Percentiles rank a stretch among this genome's conserved stretches.
These are phyloP conservation scores for Papilio demoleus DNA, from an alignment of 2,888 invertebrate genomes.

Conservation along the genomic window DNA sequence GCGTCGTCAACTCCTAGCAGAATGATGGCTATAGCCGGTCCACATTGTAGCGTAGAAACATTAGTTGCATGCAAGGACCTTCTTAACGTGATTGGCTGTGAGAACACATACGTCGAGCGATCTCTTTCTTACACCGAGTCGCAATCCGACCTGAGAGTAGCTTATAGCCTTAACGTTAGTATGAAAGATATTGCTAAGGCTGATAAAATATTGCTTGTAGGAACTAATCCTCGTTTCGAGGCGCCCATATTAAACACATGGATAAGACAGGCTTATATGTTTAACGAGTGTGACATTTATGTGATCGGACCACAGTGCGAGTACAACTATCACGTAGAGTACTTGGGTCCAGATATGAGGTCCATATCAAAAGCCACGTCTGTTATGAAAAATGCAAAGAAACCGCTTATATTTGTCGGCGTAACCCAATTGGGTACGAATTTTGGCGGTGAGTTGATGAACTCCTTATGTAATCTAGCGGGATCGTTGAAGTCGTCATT, in stretches of 20 bases:
- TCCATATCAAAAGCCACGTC: constrained; percentile 49
- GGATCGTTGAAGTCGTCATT: constrained; percentile 40
- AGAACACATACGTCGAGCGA: constrained; percentile 66
- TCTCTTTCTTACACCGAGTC: constrained; percentile 54
- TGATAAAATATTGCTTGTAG: constrained; percentile 95
- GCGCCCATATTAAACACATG: constrained; percentile 98
- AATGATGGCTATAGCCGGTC: constrained; percentile 69
- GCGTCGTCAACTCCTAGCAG: constrained; percentile 82
- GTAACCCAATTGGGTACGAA: constrained; percentile 57
- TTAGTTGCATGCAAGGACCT: constrained; percentile 73
- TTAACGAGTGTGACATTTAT: constrained; percentile 93
- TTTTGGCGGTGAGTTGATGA: constrained; percentile 54
- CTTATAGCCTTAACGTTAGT: constrained; percentile 76
- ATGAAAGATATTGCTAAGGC: constrained; percentile 90
- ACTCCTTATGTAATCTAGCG: constrained; percentile 49
- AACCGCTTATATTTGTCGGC: constrained; percentile 71
- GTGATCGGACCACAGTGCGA: constrained; percentile 95
- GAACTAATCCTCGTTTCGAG: constrained; percentile 98
- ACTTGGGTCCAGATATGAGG: constrained; percentile 56
- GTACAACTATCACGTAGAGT: constrained; percentile 87
- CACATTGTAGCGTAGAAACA: constrained; percentile 71
- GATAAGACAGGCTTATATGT: constrained; percentile 95
- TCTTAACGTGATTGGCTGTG: constrained; percentile 67
- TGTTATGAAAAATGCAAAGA: constrained; percentile 55
- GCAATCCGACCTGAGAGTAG: constrained; percentile 62